Evolutionary conservation across 30 jellyfish, hydroid and myxozoan species (phyloP).

Genomic region (Calvadosia cruxmelitensis): DNA sequence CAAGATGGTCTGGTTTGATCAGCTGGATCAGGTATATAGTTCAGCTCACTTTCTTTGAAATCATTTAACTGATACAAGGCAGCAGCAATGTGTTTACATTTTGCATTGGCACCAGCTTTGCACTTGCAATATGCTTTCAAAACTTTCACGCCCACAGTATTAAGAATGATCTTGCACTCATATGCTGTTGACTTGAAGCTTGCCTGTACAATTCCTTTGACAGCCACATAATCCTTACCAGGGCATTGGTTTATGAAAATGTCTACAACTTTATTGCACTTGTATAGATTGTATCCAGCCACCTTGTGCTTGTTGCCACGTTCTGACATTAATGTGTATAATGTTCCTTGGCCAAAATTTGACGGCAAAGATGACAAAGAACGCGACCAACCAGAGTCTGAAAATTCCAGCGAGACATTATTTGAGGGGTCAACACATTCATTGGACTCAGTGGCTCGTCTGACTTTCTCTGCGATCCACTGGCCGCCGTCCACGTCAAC

Average conservation of each 20-base stretch:
- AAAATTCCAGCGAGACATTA: background rate
- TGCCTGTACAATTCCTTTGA: background rate
- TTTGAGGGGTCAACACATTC: background rate
- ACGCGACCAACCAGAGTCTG: background rate
- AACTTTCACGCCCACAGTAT: background rate
- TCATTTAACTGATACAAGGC: background rate
- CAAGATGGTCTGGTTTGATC: background rate
- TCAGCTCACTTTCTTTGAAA: background rate
- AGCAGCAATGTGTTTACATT: background rate
- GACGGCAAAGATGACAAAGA: background rate
- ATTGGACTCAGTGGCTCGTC: background rate
- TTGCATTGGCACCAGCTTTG: background rate
- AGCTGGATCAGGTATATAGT: background rate
- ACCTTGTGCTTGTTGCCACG: background rate
- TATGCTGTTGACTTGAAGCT: background rate
- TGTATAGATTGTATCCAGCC: background rate
- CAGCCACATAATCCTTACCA: background rate
- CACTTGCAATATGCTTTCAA: background rate
- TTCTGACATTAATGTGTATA: background rate
- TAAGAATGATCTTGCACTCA: background rate
- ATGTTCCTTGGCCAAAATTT: background rate
- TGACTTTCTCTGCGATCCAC: background rate
- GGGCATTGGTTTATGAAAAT: background rate
- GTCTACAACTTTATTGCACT: background rate
- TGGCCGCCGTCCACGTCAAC: background rate